Evolutionary conservation across 1,140 invertebrate genomes (phyloP).

Genomic region (Homalodisca vitripennis): DNA sequence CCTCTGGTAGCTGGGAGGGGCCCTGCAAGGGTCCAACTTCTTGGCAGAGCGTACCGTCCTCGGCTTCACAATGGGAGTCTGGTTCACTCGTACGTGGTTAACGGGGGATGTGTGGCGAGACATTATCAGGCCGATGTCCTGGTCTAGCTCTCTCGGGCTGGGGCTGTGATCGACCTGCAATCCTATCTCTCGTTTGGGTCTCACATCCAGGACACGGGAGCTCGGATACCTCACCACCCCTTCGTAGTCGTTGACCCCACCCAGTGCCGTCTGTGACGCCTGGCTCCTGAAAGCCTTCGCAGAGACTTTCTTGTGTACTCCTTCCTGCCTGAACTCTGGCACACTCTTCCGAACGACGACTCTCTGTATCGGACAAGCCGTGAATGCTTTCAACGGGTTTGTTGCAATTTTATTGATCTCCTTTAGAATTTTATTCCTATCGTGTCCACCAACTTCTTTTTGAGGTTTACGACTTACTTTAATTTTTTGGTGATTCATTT

Average conservation of each 20-base stretch:
- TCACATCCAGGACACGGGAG: not conserved
- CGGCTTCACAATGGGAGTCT: not conserved
- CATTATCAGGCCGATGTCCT: no score
- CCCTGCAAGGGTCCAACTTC: not conserved
- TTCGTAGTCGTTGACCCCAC: constrained; percentile 2
- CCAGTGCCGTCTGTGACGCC: constrained; percentile 9
- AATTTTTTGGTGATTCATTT: constrained; percentile 2
- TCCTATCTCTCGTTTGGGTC: constrained; percentile 3
- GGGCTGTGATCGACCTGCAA: not conserved
- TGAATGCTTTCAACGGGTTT: not conserved
- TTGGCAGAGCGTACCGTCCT: not conserved
- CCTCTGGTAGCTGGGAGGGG: constrained; percentile 10
- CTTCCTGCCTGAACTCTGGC: not conserved
- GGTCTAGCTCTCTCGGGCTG: not conserved
- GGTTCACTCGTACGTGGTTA: constrained; percentile 16
- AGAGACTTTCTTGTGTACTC: not conserved
- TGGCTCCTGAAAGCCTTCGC: not conserved
- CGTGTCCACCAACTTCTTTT: not conserved
- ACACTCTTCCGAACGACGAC: not conserved
- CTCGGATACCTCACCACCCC: constrained; percentile 9
- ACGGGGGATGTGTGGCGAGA: not conserved
- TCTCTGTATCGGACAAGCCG: not conserved
- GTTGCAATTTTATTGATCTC: constrained; percentile 12
- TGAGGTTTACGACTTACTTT: constrained; percentile 6
- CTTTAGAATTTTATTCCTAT: not conserved